A percentile compares a stretch with the other conserved stretches of the same genome.
Evolutionary conservation across 2,888 invertebrate genomes (phyloP).

Genomic region (Ischnus inquisitorius): DNA sequence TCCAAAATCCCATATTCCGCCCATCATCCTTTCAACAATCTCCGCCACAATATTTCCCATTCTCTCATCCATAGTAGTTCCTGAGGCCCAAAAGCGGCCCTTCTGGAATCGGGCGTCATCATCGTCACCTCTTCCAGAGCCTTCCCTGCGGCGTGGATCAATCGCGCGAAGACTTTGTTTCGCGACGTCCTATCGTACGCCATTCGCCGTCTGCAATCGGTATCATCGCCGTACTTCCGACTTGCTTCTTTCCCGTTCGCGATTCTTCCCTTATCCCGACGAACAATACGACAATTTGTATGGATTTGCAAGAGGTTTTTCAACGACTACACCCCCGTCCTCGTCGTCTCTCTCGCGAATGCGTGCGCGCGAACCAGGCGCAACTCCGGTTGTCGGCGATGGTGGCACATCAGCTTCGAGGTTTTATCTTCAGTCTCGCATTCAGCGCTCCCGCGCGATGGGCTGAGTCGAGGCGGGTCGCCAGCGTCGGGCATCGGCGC

Average conservation of each 20-base stretch:
- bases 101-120: neutral
- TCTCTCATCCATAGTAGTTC: too few relatives aligned
- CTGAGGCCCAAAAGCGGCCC: too few relatives aligned
- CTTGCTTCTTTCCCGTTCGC: neutral
- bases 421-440: conserved; percentile 55
- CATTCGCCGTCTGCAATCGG: too few relatives aligned
- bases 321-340: conserved; percentile 76
- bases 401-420: conserved; percentile 36
- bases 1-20: too few relatives aligned
- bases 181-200: too few relatives aligned
- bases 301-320: conserved; percentile 82
- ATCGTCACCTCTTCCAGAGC: neutral
- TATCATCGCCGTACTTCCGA: neutral
- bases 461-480: conserved; percentile 16
- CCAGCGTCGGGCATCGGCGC: conserved; percentile 77
- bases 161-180: too few relatives aligned
- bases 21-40: too few relatives aligned
- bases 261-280: conserved; percentile 29
- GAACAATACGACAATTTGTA: conserved; percentile 77
- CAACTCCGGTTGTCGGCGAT: conserved; percentile 8
- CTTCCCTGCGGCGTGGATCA: conserved; percentile 10
- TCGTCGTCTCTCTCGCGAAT: conserved; percentile 16
- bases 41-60: too few relatives aligned
- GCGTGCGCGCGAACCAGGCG: conserved; percentile 1
- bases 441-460: conserved; percentile 45